phyloP scores from a whole-genome alignment of 2,113 vertebrate genomes.

The Platysteira castanea region DNA sequence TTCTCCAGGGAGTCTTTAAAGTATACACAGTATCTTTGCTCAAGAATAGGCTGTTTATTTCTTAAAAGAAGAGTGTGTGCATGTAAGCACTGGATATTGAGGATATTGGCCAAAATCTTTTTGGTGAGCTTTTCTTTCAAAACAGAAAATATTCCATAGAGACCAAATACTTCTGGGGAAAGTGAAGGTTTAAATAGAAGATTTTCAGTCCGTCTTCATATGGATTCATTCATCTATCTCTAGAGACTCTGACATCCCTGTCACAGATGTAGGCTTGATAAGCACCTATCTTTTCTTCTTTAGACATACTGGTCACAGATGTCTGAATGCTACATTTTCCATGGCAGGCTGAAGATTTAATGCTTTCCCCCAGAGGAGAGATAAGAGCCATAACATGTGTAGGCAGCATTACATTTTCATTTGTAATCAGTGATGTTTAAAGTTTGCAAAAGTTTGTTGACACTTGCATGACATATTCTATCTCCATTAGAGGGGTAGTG shows the following conservation, averaged over 20 bases:
- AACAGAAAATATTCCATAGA: background rate
- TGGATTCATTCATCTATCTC: background rate
- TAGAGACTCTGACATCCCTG: background rate
- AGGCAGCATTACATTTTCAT: conserved; percentile 22
- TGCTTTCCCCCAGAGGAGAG: conserved; percentile 7
- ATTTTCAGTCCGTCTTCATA: background rate
- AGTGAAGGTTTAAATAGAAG: background rate
- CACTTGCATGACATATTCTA: background rate
- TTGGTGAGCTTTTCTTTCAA: background rate
- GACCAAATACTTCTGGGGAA: background rate
- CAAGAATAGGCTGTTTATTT: background rate
- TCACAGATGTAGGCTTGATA: background rate
- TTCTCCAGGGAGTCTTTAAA: background rate
- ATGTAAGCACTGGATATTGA: background rate
- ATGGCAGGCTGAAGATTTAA: background rate
- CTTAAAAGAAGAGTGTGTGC: background rate
- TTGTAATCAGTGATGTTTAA: conserved; percentile 13
- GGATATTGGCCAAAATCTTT: background rate
- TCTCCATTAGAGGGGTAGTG: background rate
- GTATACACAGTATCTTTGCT: background rate
- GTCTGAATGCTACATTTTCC: conserved; percentile 19
- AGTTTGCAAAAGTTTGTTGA: conserved; percentile 31
- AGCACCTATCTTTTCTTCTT: background rate
- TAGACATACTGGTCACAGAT: background rate
- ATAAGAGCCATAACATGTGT: conserved; percentile 29